Evolutionary conservation across 2,113 vertebrate genomes (phyloP).

Genomic region (Lathamus discolor): DNA sequence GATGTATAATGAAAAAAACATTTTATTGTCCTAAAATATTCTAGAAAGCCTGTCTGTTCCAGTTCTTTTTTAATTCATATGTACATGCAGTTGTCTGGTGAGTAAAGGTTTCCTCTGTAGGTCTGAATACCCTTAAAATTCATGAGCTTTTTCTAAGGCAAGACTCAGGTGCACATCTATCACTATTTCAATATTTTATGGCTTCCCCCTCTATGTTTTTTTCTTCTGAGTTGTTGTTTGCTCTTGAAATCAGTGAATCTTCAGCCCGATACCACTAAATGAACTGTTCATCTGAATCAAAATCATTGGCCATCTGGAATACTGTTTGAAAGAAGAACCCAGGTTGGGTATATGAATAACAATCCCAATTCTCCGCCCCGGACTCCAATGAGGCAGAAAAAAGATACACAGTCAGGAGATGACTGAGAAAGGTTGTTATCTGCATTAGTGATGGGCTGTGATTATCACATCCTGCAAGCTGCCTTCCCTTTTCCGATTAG

Average conservation of each 20-base stretch:
- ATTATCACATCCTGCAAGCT: neutral
- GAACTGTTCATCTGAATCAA: slow-evolving; percentile 55
- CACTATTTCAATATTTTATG: slow-evolving; percentile 30
- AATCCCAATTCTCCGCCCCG: fast-evolving
- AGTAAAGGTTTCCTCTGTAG: neutral
- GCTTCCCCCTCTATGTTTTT: neutral
- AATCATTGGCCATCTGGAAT: slow-evolving; percentile 56
- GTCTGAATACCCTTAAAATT: slow-evolving; percentile 49
- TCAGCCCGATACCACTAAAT: slow-evolving; percentile 17
- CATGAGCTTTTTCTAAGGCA: neutral
- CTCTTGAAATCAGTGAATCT: slow-evolving; percentile 5
- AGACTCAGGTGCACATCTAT: neutral
- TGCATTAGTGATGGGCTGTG: slow-evolving; percentile 20
- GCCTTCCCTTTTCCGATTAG: neutral
- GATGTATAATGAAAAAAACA: neutral
- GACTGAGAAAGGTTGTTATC: slow-evolving; percentile 36
- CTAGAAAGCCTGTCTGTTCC: neutral
- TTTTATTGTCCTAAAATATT: slow-evolving; percentile 1
- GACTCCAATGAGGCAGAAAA: slow-evolving; percentile 56
- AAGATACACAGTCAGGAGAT: slow-evolving; percentile 2
- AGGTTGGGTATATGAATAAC: neutral
- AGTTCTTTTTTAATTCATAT: neutral
- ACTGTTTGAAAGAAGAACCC: neutral
- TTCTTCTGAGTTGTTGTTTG: slow-evolving; percentile 20
- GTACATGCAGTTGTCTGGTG: neutral